phyloP scores from a whole-genome alignment of 2,113 vertebrate genomes.

The Mobula birostris region DNA sequence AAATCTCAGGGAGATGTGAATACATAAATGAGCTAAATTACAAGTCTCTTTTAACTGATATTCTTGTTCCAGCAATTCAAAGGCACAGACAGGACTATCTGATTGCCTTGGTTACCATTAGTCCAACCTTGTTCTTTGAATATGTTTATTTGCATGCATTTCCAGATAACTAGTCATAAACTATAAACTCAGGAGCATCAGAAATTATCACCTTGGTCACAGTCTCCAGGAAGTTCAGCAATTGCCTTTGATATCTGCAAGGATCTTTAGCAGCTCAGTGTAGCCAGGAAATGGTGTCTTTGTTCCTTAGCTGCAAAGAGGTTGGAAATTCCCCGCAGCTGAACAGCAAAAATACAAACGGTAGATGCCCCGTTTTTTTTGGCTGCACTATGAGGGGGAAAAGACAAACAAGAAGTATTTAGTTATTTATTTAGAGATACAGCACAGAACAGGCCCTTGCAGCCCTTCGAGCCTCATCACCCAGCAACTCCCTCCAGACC shows the following conservation, averaged over 20 bases:
- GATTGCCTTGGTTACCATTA: background rate
- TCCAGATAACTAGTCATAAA: background rate
- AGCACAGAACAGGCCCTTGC: too few species aligned
- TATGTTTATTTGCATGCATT: background rate
- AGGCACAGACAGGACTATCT: background rate
- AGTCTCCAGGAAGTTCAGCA: slow-evolving; percentile 1
- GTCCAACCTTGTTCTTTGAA: background rate
- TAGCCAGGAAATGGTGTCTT: background rate
- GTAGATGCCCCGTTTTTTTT: background rate
- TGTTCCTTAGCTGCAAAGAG: background rate
- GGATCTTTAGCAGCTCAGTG: background rate
- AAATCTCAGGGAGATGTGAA: background rate
- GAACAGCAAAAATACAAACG: background rate
- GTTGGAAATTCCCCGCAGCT: background rate
- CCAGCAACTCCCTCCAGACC: too few species aligned
- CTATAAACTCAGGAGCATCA: background rate
- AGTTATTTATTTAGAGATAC: too few species aligned
- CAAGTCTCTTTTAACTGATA: background rate
- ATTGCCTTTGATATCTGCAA: background rate
- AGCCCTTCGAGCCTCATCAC: too few species aligned
- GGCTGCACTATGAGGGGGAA: background rate
- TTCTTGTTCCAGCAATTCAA: background rate
- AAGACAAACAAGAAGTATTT: background rate
- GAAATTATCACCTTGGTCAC: background rate
- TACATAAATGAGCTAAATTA: background rate